Conservation (phyloP, 2,888 invertebrate genomes). For the Chrysolina americana region DNA sequence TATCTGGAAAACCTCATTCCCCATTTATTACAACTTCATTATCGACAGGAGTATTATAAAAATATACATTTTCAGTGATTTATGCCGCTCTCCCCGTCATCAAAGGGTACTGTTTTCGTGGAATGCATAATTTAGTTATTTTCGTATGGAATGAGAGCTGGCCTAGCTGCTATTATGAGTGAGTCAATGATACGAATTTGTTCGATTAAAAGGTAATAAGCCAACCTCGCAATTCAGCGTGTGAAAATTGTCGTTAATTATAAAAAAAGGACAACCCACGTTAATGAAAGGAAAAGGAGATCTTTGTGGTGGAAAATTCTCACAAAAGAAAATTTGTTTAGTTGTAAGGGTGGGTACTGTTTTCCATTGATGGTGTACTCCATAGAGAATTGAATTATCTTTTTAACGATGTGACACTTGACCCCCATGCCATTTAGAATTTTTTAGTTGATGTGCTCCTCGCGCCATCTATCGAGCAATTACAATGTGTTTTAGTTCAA, state of each 20-base stretch:
- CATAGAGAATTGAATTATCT: too few species aligned
- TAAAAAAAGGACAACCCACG: not conserved
- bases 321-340: too few species aligned
- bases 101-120: constrained; percentile 10
- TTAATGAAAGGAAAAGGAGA: not conserved
- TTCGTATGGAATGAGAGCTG: constrained; percentile 3
- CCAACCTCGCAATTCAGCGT: not conserved
- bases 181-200: constrained; percentile 1
- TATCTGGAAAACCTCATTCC: constrained; percentile 40
- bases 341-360: too few species aligned
- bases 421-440: too few species aligned
- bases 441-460: too few species aligned
- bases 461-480: too few species aligned
- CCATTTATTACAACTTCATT: constrained; percentile 51
- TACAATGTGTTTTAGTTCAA: too few species aligned
- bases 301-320: too few species aligned
- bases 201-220: not conserved
- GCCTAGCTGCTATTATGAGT: not conserved
- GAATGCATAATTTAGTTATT: constrained; percentile 26
- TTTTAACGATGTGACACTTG: too few species aligned
- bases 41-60: constrained; percentile 41
- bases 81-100: constrained; percentile 21
- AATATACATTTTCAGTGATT: constrained; percentile 38
- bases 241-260: constrained; percentile 1
- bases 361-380: too few species aligned